These are phyloP conservation scores for Sycophila sp. DNA, from an alignment of 1,140 invertebrate species.

Conservation along the genomic window DNA sequence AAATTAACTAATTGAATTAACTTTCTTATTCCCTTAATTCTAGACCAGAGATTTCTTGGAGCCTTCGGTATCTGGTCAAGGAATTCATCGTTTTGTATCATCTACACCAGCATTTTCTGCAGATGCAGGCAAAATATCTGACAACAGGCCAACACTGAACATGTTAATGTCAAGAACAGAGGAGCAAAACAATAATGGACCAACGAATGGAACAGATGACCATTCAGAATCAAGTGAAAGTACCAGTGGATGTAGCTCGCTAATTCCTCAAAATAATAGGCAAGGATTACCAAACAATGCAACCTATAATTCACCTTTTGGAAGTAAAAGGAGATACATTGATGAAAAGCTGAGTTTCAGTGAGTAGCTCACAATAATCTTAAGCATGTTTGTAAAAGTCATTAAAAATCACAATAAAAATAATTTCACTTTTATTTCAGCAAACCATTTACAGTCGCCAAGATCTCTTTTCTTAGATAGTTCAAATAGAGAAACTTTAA, in stretches of 20 bases:
- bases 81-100: slow-evolving; percentile 53
- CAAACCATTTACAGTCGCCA: slow-evolving; percentile 58
- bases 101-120: slow-evolving; percentile 56
- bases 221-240: slow-evolving; percentile 67
- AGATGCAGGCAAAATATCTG: slow-evolving; percentile 43
- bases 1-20: background rate
- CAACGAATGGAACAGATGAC: slow-evolving; percentile 61
- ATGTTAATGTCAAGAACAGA: slow-evolving; percentile 49
- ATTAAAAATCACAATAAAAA: too few relatives aligned
- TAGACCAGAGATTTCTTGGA: slow-evolving; percentile 57
- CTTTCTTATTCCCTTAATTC: slow-evolving; percentile 13
- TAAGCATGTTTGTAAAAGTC: background rate
- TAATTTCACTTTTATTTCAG: slow-evolving; percentile 46
- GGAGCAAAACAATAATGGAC: slow-evolving; percentile 58
- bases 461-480: slow-evolving; percentile 58
- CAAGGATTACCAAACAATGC: slow-evolving; percentile 54
- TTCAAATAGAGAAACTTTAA: slow-evolving; percentile 57
- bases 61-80: slow-evolving; percentile 52
- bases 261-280: slow-evolving; percentile 64
- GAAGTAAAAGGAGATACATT: slow-evolving; percentile 53
- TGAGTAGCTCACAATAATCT: slow-evolving; percentile 41
- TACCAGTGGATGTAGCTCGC: slow-evolving; percentile 67
- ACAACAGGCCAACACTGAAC: slow-evolving; percentile 51
- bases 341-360: slow-evolving; percentile 58
- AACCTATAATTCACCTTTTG: slow-evolving; percentile 50